Conservation (phyloP, 2,113 vertebrate species). For the Xenopus laevis region DNA sequence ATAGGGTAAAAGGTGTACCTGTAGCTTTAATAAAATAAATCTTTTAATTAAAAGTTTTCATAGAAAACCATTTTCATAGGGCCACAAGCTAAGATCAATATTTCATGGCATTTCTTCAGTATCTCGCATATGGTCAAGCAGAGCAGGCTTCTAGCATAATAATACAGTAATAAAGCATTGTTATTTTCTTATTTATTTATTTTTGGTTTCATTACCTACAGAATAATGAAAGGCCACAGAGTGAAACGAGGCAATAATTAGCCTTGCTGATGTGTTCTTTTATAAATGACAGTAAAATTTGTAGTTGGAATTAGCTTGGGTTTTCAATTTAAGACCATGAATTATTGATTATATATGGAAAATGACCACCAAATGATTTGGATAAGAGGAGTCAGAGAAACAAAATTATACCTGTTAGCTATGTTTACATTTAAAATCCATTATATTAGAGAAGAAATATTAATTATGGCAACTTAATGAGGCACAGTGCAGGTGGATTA, state of each 20-base stretch:
- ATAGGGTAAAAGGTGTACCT: no score
- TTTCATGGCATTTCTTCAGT: background rate
- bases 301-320: slow-evolving; percentile 61
- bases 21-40: no score
- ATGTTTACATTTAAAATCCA: slow-evolving; percentile 67
- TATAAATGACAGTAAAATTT: slow-evolving; percentile 57
- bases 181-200: slow-evolving; percentile 16
- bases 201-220: slow-evolving; percentile 54
- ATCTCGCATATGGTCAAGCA: slow-evolving; percentile 49
- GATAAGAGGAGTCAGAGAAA: slow-evolving; percentile 59
- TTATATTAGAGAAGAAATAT: slow-evolving; percentile 54
- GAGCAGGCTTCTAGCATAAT: slow-evolving; percentile 54
- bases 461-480: slow-evolving; percentile 58
- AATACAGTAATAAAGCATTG: slow-evolving; percentile 47
- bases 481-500: slow-evolving; percentile 47
- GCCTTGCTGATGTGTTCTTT: slow-evolving; percentile 49
- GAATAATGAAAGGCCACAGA: slow-evolving; percentile 52
- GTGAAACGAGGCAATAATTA: slow-evolving; percentile 45
- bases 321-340: slow-evolving; percentile 64
- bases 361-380: slow-evolving; percentile 64
- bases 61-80: no score
- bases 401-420: slow-evolving; percentile 57
- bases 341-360: slow-evolving; percentile 69
- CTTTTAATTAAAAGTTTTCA: no score
- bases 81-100: background rate